Conservation (phyloP, 2,888 invertebrate species). For the Himalopsyche anomala region DNA sequence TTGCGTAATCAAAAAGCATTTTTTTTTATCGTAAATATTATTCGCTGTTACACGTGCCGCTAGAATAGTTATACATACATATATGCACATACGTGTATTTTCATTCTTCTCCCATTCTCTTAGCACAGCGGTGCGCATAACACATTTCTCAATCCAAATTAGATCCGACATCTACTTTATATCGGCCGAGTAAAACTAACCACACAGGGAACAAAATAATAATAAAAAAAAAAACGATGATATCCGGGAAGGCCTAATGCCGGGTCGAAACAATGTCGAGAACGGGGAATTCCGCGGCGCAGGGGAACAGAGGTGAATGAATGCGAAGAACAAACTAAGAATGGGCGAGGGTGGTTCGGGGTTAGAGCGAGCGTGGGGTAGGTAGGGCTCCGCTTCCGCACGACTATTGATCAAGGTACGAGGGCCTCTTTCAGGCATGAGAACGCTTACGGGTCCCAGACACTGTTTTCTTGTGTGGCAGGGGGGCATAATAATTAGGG, state of each 20-base stretch:
- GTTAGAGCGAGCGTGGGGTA: neutral
- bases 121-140: too few species aligned
- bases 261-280: neutral
- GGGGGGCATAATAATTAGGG: slow-evolving; percentile 25
- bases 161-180: neutral
- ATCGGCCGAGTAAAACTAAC: slow-evolving; percentile 1
- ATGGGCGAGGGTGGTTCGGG: neutral
- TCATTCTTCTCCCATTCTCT: too few species aligned
- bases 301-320: slow-evolving; percentile 19
- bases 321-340: slow-evolving; percentile 5
- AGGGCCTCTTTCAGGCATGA: slow-evolving; percentile 27
- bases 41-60: too few species aligned
- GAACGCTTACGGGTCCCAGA: neutral
- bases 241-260: slow-evolving; percentile 4
- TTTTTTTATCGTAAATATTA: too few species aligned
- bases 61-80: too few species aligned
- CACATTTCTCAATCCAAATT: too few species aligned
- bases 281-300: neutral
- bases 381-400: neutral
- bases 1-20: too few species aligned
- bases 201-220: neutral
- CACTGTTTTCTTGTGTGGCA: slow-evolving; percentile 14
- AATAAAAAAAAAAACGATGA: neutral
- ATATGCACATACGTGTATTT: too few species aligned
- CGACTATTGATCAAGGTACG: slow-evolving; percentile 31